These are phyloP conservation scores for Pediacus dermestoides DNA, from an alignment of 2,888 invertebrate species.

Conservation along the genomic window DNA sequence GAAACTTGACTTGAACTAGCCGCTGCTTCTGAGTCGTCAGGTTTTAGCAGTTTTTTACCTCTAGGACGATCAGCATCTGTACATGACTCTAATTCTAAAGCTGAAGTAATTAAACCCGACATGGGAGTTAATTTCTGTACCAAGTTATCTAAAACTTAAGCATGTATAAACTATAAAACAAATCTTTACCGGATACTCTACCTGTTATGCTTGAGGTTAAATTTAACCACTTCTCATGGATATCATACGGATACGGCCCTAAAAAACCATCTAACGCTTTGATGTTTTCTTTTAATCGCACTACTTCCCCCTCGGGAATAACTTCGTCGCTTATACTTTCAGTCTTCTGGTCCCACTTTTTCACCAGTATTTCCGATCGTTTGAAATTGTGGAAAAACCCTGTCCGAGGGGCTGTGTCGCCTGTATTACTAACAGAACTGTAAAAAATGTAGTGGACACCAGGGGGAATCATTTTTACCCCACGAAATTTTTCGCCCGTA, in stretches of 20 bases:
- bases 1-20: conserved; percentile 24
- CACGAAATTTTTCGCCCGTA: conserved; percentile 86
- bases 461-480: conserved; percentile 98
- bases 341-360: conserved; percentile 75
- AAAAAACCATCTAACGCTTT: conserved; percentile 72
- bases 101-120: conserved; percentile 74
- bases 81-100: conserved; percentile 72
- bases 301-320: conserved; percentile 63
- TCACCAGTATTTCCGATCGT: conserved; percentile 77
- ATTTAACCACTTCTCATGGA: conserved; percentile 80
- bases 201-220: conserved; percentile 67
- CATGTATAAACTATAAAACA: conserved; percentile 10
- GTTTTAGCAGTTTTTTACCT: conserved; percentile 44
- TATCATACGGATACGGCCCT: conserved; percentile 89
- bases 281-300: conserved; percentile 65
- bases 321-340: conserved; percentile 72
- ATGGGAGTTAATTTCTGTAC: conserved; percentile 65
- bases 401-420: conserved; percentile 65
- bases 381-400: conserved; percentile 77
- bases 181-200: conserved; percentile 31
- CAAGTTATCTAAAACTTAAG: conserved; percentile 51
- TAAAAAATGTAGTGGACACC: conserved; percentile 93
- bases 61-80: conserved; percentile 67
- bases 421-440: conserved; percentile 62
- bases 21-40: conserved; percentile 28